These are phyloP conservation scores for Drosophila busckii DNA, from an alignment of 1,140 invertebrate species.

Conservation along the genomic window DNA sequence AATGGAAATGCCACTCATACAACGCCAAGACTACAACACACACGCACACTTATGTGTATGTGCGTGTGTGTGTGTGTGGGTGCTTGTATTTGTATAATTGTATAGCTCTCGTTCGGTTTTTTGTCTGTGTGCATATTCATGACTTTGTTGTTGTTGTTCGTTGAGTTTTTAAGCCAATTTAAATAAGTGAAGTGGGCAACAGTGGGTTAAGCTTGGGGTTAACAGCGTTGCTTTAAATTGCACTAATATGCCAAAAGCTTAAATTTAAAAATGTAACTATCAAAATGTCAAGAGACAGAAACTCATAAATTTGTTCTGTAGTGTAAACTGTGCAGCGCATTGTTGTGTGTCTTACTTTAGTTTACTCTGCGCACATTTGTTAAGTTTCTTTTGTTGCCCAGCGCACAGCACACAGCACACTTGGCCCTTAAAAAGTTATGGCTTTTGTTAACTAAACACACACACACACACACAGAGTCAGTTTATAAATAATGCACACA, in stretches of 20 bases:
- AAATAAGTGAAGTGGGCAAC: slow-evolving; percentile 35
- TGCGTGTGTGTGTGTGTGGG: not conserved
- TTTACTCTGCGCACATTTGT: not conserved
- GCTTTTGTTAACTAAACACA: slow-evolving; percentile 28
- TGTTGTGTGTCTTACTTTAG: too few species aligned
- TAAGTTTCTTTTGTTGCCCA: slow-evolving; percentile 19
- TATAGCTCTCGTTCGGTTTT: slow-evolving; percentile 30
- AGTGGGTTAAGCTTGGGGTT: too few species aligned
- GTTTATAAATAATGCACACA: slow-evolving; percentile 56
- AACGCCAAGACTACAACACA: slow-evolving; percentile 10
- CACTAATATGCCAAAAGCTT: too few species aligned
- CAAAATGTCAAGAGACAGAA: too few species aligned
- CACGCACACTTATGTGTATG: not conserved
- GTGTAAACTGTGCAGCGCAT: too few species aligned
- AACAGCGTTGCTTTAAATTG: too few species aligned
- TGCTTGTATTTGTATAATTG: slow-evolving; percentile 54
- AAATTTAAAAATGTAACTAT: too few species aligned
- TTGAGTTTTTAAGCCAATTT: slow-evolving; percentile 74
- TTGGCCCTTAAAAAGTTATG: slow-evolving; percentile 45
- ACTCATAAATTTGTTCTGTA: too few species aligned
- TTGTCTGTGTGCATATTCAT: slow-evolving; percentile 58
- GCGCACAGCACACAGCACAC: slow-evolving; percentile 13
- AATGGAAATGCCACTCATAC: slow-evolving; percentile 60
- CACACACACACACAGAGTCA: slow-evolving; percentile 5
- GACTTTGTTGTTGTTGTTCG: slow-evolving; percentile 56